Percentiles rank a stretch among this genome's conserved stretches.
Evolutionary conservation across 2,797 vertebrate species (phyloP).

Genomic region (Novumbra hubbsi): DNA sequence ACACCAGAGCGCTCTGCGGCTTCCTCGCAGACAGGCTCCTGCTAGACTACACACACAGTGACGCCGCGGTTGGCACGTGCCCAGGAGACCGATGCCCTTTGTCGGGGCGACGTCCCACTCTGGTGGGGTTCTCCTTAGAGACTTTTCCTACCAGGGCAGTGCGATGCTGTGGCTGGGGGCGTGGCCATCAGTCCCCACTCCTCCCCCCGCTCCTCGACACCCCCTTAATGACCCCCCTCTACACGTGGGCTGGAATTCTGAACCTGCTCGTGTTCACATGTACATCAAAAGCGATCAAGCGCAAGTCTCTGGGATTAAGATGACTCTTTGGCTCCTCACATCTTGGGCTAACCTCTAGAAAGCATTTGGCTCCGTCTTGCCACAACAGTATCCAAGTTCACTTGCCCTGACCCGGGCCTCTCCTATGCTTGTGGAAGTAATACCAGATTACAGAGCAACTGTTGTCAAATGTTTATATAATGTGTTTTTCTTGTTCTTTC

Average conservation of each 20-base stretch:
- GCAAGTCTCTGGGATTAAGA: conserved; percentile 67
- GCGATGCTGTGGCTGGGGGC: conserved; percentile 16
- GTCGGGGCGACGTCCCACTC: conserved; percentile 64
- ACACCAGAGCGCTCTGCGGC: conserved; percentile 22
- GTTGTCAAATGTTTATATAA: conserved; percentile 84
- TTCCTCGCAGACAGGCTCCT: conserved; percentile 15
- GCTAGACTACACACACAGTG: conserved; percentile 63
- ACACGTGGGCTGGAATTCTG: conserved; percentile 53
- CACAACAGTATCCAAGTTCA: conserved; percentile 72
- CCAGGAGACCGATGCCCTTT: conserved; percentile 69
- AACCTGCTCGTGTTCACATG: conserved; percentile 67
- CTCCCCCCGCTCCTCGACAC: conserved; percentile 1
- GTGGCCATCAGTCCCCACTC: conserved; percentile 48
- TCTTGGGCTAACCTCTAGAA: conserved; percentile 65
- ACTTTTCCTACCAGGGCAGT: conserved; percentile 22
- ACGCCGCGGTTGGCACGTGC: conserved; percentile 73
- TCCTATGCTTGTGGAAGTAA: conserved; percentile 78
- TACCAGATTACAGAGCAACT: conserved; percentile 83
- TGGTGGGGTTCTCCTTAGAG: conserved; percentile 72
- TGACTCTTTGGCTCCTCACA: conserved; percentile 66
- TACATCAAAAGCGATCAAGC: conserved; percentile 74
- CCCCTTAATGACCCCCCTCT: neutral
- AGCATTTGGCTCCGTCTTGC: conserved; percentile 65
- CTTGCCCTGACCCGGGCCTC: conserved; percentile 65
- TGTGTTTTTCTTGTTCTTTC: conserved; percentile 73